phyloP scores from a whole-genome alignment of 2,113 vertebrate species.

The Regulus satrapa region DNA sequence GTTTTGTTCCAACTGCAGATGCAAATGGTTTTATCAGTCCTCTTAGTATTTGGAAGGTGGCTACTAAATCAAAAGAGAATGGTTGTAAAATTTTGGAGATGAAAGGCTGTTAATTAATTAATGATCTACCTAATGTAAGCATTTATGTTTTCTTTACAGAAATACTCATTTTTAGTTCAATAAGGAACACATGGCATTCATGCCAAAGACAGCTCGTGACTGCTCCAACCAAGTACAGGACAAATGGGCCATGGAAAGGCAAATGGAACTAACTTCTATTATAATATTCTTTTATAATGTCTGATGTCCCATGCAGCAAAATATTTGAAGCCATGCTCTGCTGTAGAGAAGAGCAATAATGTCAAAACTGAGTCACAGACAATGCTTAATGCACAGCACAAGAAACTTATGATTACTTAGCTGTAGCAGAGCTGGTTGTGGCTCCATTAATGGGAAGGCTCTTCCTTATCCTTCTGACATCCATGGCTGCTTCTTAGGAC shows the following conservation, averaged over 20 bases:
- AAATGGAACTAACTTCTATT: background rate
- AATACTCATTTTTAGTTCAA: background rate
- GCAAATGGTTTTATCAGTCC: background rate
- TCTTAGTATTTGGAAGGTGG: background rate
- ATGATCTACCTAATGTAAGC: background rate
- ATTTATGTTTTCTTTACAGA: background rate
- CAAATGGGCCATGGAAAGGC: slow-evolving; percentile 20
- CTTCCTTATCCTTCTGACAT: background rate
- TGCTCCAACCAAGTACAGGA: background rate
- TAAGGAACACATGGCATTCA: background rate
- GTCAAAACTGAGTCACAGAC: background rate
- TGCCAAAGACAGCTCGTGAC: background rate
- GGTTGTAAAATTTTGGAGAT: background rate
- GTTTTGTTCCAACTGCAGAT: background rate
- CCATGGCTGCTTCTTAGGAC: background rate
- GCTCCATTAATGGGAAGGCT: background rate
- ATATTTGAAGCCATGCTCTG: background rate
- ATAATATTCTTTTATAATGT: background rate
- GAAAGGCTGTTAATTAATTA: too few relatives aligned
- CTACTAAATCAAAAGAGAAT: background rate
- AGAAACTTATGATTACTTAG: background rate
- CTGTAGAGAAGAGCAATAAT: background rate
- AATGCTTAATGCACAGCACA: background rate
- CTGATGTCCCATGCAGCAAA: background rate
- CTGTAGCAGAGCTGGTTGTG: background rate